Base-by-base conservation (phyloP, 1,140 invertebrate genomes). In the Microplitis demolitor region DNA sequence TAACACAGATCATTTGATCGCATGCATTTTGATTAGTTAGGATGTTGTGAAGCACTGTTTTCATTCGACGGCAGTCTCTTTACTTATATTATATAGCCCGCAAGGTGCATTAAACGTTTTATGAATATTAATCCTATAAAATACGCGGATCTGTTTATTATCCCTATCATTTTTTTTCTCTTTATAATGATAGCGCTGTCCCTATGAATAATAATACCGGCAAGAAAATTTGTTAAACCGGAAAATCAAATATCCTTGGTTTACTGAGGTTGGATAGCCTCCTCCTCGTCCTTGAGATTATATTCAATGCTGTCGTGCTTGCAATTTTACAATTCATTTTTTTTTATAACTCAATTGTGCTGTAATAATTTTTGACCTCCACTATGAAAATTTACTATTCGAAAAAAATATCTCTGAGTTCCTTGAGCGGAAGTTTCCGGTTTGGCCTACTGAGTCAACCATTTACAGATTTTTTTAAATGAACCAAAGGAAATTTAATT, bases 1-100 rank as follows among this genome's bases (percentile, higher is more conserved):
- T 84, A 83, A 82, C 82, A 79, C 74, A 74, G 80, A 85, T 84
- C 81, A 79, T 78, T 84, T 82, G 76, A 83, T 84, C 77, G 83
- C 82, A 84, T 86, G 83, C 78, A 81, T 77, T 79, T 76, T 83
- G 81, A 83, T 83, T 83, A 80, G 74, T 80, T 69, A 72, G 71
- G 70, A 74, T 73, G 35, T 45, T 50, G 45, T 54, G 34, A 45
- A 39, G 33, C 66, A 50, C 39, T n/a, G 9, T 64, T 64, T 14
- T 64, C 31, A 64, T 64, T 64, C 39, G 34, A 24, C 39, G 11
- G 39, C 6, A 45, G 39, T 5, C 39, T 45, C 39, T 45, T 45
- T 45, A 45, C 39, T 45, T 45, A 45, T 45, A 45, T 16, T 33
- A 31, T 61, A 56, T 56, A 56, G 16, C n/a, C n/a, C 58, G 14